Percentiles rank a stretch among this genome's conserved stretches.
Evolutionary conservation across 2,888 invertebrate genomes (phyloP).

Genomic region (Scaptomyza caliginosa): DNA sequence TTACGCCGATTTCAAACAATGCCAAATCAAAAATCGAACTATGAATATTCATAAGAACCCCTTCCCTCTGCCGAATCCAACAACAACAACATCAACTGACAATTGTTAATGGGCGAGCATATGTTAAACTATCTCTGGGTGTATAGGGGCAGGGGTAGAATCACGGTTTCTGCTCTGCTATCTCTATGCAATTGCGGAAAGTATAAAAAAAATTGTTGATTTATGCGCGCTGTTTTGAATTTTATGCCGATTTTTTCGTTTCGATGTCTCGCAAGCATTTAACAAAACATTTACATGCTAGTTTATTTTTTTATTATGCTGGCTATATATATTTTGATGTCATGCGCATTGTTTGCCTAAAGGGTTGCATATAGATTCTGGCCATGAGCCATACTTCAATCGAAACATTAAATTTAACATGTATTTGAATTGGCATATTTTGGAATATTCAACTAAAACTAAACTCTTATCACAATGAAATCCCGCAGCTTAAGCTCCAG

Average conservation of each 20-base stretch:
- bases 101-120: conserved; percentile 78
- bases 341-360: conserved; percentile 16
- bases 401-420: neutral
- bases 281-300: conserved; percentile 75
- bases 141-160: neutral
- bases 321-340: conserved; percentile 46
- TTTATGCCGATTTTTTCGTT: conserved; percentile 66
- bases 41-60: conserved; percentile 74
- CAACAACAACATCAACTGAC: conserved; percentile 53
- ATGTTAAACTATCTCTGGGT: conserved; percentile 51
- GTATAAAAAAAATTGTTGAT: conserved; percentile 57
- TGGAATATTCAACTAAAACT: neutral
- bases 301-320: conserved; percentile 23
- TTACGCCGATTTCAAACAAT: conserved; percentile 78
- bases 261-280: conserved; percentile 61
- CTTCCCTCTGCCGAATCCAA: conserved; percentile 6
- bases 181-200: conserved; percentile 43
- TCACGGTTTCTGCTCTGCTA: conserved; percentile 34
- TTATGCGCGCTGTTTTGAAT: conserved; percentile 62
- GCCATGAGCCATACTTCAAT: conserved; percentile 31
- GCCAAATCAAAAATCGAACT: conserved; percentile 53
- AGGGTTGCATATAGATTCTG: conserved; percentile 19
- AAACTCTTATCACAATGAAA: conserved; percentile 14
- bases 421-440: neutral
- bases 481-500: conserved; percentile 20